phyloP scores from a whole-genome alignment of 2,888 invertebrate species.

The Drosophila lacicola region DNA sequence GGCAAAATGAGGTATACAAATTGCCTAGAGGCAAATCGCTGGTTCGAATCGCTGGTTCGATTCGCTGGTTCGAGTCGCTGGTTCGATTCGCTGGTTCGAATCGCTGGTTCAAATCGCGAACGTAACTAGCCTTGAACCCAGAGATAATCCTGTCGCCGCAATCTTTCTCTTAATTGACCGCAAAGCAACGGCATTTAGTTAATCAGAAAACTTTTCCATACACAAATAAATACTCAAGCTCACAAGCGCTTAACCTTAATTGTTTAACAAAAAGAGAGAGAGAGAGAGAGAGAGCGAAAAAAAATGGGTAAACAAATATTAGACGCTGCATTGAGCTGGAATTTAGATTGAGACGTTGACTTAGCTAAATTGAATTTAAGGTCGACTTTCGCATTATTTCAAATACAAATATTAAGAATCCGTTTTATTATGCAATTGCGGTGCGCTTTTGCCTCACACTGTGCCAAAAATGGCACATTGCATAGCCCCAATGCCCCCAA shows the following conservation, averaged over 20 bases:
- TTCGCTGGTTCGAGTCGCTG: too few relatives aligned
- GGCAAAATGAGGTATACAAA: too few relatives aligned
- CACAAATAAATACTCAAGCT: conserved; percentile 12
- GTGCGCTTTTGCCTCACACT: conserved; percentile 53
- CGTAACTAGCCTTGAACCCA: too few relatives aligned
- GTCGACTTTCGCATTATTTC: conserved; percentile 77
- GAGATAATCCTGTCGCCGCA: background rate
- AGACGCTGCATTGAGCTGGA: conserved; percentile 32
- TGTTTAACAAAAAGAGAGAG: conserved; percentile 54
- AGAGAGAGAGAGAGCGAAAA: background rate
- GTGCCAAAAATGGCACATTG: conserved; percentile 71
- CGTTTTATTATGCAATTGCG: conserved; percentile 60
- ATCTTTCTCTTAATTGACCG: conserved; percentile 22
- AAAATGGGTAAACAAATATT: conserved; percentile 66
- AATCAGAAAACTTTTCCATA: conserved; percentile 43
- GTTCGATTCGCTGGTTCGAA: too few relatives aligned
- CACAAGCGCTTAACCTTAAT: conserved; percentile 67
- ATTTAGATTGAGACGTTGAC: conserved; percentile 53
- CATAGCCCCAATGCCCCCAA: conserved; percentile 2
- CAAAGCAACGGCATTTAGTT: conserved; percentile 3
- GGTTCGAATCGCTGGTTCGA: too few relatives aligned
- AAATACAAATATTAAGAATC: conserved; percentile 7
- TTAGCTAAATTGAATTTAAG: conserved; percentile 80
- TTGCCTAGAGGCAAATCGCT: too few relatives aligned
- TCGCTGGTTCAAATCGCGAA: too few relatives aligned